Conservation (phyloP, 2,888 invertebrate species). For the Clivina fossor region DNA sequence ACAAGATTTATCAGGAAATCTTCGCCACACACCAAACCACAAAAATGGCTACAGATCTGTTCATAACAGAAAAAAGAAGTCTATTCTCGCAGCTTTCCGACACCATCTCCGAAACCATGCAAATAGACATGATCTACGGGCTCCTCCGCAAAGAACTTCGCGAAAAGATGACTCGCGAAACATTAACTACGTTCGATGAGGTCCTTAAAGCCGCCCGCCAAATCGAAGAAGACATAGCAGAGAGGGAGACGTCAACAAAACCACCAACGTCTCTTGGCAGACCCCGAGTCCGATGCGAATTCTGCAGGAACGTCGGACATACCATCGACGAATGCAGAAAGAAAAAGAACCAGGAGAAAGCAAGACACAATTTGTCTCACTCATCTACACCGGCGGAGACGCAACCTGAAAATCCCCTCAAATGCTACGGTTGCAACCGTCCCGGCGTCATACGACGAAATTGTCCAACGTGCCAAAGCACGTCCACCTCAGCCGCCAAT, state of each 20-base stretch:
- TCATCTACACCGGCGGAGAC: no score
- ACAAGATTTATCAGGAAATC: conserved; percentile 37
- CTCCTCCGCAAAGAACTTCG: conserved; percentile 13
- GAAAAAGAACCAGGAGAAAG: not conserved
- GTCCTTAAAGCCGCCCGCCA: conserved; percentile 2
- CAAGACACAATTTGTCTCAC: no score
- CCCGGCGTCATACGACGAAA: no score
- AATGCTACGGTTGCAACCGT: no score
- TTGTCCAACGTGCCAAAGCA: no score
- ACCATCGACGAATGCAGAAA: conserved; percentile 7
- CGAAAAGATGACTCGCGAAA: conserved; percentile 1
- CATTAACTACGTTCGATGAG: conserved; percentile 9
- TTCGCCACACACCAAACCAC: conserved; percentile 32
- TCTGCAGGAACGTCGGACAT: no score
- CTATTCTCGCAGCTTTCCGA: conserved; percentile 16
- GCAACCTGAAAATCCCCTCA: no score
- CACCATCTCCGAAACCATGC: not conserved
- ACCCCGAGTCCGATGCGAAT: not conserved
- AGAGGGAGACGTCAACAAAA: not conserved
- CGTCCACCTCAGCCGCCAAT: no score
- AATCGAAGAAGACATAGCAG: not conserved
- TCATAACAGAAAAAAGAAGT: conserved; percentile 9
- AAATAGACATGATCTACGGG: conserved; percentile 24
- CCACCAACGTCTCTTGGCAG: conserved; percentile 7
- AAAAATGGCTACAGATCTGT: conserved; percentile 22